These are phyloP conservation scores for Amphiduros pacificus DNA, from an alignment of 2,888 invertebrate genomes.

Conservation along the genomic window DNA sequence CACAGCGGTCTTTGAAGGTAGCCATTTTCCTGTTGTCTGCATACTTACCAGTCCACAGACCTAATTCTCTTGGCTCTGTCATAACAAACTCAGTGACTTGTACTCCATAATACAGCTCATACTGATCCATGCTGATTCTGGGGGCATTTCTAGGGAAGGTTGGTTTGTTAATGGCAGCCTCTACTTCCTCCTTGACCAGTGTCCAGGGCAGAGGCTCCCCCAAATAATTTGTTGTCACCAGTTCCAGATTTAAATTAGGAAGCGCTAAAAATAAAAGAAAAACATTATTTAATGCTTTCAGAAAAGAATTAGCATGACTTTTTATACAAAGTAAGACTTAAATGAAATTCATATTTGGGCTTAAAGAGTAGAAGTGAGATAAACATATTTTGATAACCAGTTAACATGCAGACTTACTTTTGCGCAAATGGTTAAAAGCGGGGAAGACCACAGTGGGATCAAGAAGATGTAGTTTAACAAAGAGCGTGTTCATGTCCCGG, in stretches of 20 bases:
- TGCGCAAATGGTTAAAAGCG: slow-evolving; percentile 43
- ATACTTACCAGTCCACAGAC: slow-evolving; percentile 48
- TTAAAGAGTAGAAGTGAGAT: too few species aligned
- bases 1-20: slow-evolving; percentile 41
- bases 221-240: slow-evolving; percentile 53
- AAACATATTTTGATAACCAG: too few species aligned
- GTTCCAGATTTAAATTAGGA: slow-evolving; percentile 50
- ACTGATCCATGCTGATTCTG: slow-evolving; percentile 33
- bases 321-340: too few species aligned
- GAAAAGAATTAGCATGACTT: too few species aligned
- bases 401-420: too few species aligned
- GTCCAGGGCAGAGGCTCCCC: slow-evolving; percentile 47
- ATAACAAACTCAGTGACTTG: slow-evolving; percentile 53
- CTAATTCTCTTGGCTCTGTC: slow-evolving; percentile 44
- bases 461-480: slow-evolving; percentile 53
- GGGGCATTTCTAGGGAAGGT: slow-evolving; percentile 42
- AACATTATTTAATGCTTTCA: too few species aligned
- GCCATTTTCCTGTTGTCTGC: slow-evolving; percentile 42
- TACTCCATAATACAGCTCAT: slow-evolving; percentile 40
- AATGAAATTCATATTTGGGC: too few species aligned
- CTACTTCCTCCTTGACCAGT: slow-evolving; percentile 37
- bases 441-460: slow-evolving; percentile 54
- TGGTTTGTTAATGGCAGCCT: slow-evolving; percentile 38
- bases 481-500: slow-evolving; percentile 51
- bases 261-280: slow-evolving; percentile 40